Evolutionary conservation across 2,113 vertebrate species (phyloP), one percentile per base, ranked within the genome.

Genomic region (Lathamus discolor): DNA sequence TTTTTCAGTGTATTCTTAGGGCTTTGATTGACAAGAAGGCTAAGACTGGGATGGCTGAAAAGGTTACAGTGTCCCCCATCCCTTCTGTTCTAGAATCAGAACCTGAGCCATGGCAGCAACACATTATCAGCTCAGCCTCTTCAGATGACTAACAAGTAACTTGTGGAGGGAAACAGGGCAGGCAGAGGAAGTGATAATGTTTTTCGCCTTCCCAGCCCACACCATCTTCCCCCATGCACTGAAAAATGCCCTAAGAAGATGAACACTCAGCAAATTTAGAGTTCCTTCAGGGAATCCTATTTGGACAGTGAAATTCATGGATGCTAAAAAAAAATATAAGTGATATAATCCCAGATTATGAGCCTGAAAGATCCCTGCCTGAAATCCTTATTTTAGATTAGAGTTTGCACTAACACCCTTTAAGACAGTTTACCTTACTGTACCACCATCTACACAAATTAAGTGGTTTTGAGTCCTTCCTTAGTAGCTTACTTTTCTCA

Each of bases 1-100:
- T 90, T 94, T 92, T 93, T 9, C 23, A 43, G 64, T 70, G 22
- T 94, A 91, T 95, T 96, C 91, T 92, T 93, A 78, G 83, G 68
- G 17, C 20, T 84, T 96, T 96, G 96, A 96, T 84, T 97, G 95
- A 95, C 92, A 94, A 93, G 86, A 76, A 83, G 49, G 76, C 83
- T 95, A 94, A 78, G 91, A 84, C 39, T 81, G 51, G 23, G 12
- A 48, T 70, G 43, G 22, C 35, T 93, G 72, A 54, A 94, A 97
- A 94, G 76, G 68, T 88, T 95, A 78, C 7, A 4, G 7, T 88
- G 73, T 90, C 20, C 88, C 83, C 70, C 72, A 77, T 88, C 55
- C 68, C 80, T 95, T 86, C 83, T 94, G 76, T 91, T 96, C 37
- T 39, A 51, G 77, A 93, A 86, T 63, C 51, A 74, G 46, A 86